Percentiles rank a stretch among this genome's conserved stretches.
phyloP scores from a whole-genome alignment of 1,140 invertebrate species.

The Brachionus calyciflorus region DNA sequence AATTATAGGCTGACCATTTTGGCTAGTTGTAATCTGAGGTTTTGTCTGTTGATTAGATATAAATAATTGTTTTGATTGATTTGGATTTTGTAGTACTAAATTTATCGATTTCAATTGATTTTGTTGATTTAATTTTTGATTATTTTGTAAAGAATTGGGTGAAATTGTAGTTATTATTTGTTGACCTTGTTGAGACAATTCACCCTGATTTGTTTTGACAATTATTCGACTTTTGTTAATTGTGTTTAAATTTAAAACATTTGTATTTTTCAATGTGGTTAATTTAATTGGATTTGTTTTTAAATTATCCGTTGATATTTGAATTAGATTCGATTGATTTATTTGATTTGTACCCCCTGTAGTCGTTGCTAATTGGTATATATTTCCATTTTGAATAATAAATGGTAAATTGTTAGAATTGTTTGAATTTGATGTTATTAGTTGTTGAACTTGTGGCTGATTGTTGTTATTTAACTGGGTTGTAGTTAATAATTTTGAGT shows the following conservation, averaged over 20 bases:
- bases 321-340: constrained; percentile 15
- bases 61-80: constrained; percentile 11
- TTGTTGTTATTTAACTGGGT: background rate
- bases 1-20: constrained; percentile 17
- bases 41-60: constrained; percentile 18
- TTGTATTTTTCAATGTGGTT: background rate
- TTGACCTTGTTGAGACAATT: background rate
- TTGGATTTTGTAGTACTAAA: background rate
- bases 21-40: background rate
- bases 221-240: constrained; percentile 24
- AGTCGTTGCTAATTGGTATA: constrained; percentile 10
- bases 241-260: constrained; percentile 13
- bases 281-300: constrained; percentile 17
- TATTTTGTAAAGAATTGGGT: background rate
- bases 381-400: constrained; percentile 39
- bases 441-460: background rate
- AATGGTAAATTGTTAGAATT: constrained; percentile 7
- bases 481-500: background rate
- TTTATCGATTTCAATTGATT: background rate
- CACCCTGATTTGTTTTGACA: background rate
- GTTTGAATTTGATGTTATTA: background rate
- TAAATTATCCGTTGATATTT: background rate
- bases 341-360: background rate
- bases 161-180: constrained; percentile 21
- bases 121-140: background rate